Percentiles rank a stretch among this genome's conserved stretches.
These are phyloP conservation scores for Sitta carolinensis DNA, from an alignment of 2,797 vertebrate genomes.

Conservation along the genomic window DNA sequence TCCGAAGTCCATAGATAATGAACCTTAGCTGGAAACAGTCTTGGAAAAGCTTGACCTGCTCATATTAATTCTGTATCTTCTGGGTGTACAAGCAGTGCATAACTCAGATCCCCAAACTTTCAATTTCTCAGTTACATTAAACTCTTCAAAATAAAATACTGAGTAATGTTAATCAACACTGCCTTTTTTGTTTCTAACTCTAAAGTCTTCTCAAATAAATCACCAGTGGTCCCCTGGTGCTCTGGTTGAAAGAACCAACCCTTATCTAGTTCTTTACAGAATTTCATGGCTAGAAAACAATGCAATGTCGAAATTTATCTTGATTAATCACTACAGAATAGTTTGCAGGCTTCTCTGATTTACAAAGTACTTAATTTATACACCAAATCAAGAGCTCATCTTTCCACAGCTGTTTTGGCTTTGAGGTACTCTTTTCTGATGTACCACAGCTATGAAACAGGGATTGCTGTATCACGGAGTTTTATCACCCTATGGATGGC, in stretches of 20 bases:
- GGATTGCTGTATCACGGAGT: background rate
- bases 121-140: background rate
- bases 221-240: background rate
- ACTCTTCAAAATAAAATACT: background rate
- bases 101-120: background rate
- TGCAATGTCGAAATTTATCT: background rate
- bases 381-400: background rate
- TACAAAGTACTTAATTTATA: background rate
- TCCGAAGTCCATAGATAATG: background rate
- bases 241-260: background rate
- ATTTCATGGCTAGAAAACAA: background rate
- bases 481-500: background rate
- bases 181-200: background rate
- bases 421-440: background rate
- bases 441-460: background rate
- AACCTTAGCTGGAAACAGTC: background rate
- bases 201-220: background rate
- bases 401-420: background rate
- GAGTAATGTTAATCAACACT: background rate
- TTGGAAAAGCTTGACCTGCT: background rate
- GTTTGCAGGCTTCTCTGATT: background rate
- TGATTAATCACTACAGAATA: background rate
- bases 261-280: background rate
- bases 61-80: background rate
- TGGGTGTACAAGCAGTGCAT: background rate